Evolutionary conservation across 2,888 invertebrate species (phyloP), one percentile per base, ranked within the genome.

Genomic region (Caenorhabditis sp.): DNA sequence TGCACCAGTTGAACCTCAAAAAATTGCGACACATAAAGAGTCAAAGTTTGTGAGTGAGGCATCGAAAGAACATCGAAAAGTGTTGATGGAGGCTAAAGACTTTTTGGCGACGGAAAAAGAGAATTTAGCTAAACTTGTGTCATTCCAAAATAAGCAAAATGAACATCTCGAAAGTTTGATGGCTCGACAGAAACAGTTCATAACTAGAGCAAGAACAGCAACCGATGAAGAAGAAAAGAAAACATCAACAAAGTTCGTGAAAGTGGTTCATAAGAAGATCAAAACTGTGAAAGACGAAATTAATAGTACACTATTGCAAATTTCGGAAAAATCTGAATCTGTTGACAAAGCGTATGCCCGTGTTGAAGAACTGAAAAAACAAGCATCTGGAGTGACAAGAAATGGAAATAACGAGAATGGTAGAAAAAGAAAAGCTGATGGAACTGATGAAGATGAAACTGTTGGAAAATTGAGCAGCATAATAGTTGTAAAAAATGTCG

Each of bases 111-210:
- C 67, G 26, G 72, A 72, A 36, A 64, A 73, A 14, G 56, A 53
- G 14, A 12, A 56, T 58, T 25, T 67, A n/a, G 52, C 62, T 10
- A 21, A 52, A 2, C 23, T 77, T 59, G 67, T 82, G 8, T 93
- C 94, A 84, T 90, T 95, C 84, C 92, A 93, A 65, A 93, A 93
- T 85, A 91, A 94, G 0, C 94, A 94, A 77, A 93, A 94, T 84
- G 93, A 93, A 77, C 88, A 96, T 70, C 89, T 96, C n/a, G 92
- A 94, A 77, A 94, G 93, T 73, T 94, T 95, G 88, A 90, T 96
- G n/a, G 92, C 92, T 38, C 93, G 95, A 84, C 94, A 95, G 89
- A 93, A 93, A 88, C 89, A 92, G 3, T 52, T 73, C 7, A 31
- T 79, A 8, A 58, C 65, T 3, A 78, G 68, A 52, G 71, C 76